Percentiles rank a stretch among this genome's conserved stretches.
Evolutionary conservation across 2,888 invertebrate species (phyloP).

Genomic region (Lasioglossum marginatum): DNA sequence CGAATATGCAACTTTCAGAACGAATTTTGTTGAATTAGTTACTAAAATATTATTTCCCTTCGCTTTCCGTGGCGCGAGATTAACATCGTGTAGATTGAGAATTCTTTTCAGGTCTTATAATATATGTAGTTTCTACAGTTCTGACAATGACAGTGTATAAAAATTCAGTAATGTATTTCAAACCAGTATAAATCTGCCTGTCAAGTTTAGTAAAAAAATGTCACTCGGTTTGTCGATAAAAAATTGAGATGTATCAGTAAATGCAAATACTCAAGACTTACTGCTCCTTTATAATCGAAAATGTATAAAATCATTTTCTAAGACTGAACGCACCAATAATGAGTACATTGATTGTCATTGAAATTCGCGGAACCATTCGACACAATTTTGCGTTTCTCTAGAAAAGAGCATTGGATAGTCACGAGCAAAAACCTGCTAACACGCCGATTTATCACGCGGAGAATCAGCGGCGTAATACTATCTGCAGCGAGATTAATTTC

Average conservation of each 20-base stretch:
- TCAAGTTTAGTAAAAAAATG: not conserved
- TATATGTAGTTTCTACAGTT: not conserved
- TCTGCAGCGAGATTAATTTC: constrained; percentile 5
- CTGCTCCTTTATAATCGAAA: not conserved
- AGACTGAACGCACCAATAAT: not conserved
- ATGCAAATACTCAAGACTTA: not conserved
- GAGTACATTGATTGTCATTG: not conserved
- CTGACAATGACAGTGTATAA: not conserved
- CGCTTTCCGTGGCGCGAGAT: not conserved
- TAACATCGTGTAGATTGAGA: not conserved
- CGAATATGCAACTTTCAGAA: too few relatives aligned
- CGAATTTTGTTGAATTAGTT: not conserved
- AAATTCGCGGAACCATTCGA: not conserved
- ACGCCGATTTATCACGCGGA: not conserved
- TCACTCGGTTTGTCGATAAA: not conserved
- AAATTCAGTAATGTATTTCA: not conserved
- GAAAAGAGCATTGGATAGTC: too few relatives aligned
- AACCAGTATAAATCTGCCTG: not conserved
- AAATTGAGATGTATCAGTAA: not conserved
- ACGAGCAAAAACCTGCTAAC: not conserved
- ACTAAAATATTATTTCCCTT: not conserved
- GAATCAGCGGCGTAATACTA: not conserved
- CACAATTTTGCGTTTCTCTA: not conserved
- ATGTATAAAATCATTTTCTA: not conserved
- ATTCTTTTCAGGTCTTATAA: not conserved